phyloP scores from a whole-genome alignment of 2,888 invertebrate genomes.

The Emesis russula region DNA sequence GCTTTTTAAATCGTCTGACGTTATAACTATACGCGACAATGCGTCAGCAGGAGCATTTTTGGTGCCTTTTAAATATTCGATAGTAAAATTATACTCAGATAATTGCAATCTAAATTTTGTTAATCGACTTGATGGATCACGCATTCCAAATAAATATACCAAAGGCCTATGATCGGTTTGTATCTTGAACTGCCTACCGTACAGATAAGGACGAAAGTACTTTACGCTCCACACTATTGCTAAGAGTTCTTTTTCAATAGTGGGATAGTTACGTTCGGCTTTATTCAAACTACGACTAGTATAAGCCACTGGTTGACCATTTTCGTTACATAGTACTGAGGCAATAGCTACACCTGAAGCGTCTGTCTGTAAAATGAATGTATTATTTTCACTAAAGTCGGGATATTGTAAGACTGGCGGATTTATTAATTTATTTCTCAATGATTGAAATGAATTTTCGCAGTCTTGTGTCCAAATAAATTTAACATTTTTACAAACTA shows the following conservation, averaged over 20 bases:
- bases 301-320: constrained; percentile 24
- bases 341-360: neutral
- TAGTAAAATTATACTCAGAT: constrained; percentile 9
- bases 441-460: constrained; percentile 58
- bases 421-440: constrained; percentile 46
- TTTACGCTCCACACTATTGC: constrained; percentile 50
- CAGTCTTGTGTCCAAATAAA: constrained; percentile 64
- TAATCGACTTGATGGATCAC: constrained; percentile 65
- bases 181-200: constrained; percentile 51
- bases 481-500: constrained; percentile 54
- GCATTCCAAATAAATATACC: constrained; percentile 68
- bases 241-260: constrained; percentile 59
- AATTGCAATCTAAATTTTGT: constrained; percentile 64
- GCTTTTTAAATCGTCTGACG: constrained; percentile 45
- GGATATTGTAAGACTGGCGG: constrained; percentile 55
- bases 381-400: too few species aligned
- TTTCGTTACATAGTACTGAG: constrained; percentile 24
- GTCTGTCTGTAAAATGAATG: neutral
- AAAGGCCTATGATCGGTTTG: neutral
- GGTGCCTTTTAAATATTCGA: constrained; percentile 36
- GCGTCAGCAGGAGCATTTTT: constrained; percentile 70
- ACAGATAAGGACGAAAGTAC: constrained; percentile 56
- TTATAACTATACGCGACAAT: constrained; percentile 50
- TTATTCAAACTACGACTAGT: constrained; percentile 11
- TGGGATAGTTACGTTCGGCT: constrained; percentile 44